Percentiles rank a stretch among this genome's conserved stretches.
Conservation (phyloP, 2,888 invertebrate species). For the Piscicola geometra region DNA sequence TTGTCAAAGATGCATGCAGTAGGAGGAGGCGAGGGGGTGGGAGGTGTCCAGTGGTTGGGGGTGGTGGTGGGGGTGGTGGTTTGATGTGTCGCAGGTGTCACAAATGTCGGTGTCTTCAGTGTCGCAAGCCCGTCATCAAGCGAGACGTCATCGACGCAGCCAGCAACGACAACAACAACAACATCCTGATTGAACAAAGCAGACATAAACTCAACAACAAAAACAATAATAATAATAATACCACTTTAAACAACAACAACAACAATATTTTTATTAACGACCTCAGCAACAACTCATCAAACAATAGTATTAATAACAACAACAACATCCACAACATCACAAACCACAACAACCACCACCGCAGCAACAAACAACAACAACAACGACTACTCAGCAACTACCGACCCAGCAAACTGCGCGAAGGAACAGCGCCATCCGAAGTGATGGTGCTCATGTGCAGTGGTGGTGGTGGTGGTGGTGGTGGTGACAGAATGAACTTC, state of each 20-base stretch:
- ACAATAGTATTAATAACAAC: too few species aligned
- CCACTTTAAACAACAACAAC: background rate
- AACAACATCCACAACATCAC: too few species aligned
- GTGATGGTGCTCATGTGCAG: background rate
- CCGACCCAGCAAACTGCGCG: background rate
- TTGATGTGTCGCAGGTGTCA: conserved; percentile 1
- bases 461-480: too few species aligned
- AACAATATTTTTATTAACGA: background rate
- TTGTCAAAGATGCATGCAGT: too few species aligned
- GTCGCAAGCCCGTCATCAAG: background rate
- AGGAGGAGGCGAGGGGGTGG: background rate
- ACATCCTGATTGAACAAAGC: background rate
- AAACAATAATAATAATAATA: background rate
- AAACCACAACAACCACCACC: background rate
- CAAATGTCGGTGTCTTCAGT: background rate
- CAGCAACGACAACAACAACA: conserved; percentile 9
- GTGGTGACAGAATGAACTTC: too few species aligned
- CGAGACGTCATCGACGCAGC: too few species aligned
- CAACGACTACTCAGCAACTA: background rate
- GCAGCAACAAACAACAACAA: background rate
- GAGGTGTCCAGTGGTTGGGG: too few species aligned
- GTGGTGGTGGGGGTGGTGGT: too few species aligned
- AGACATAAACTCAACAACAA: too few species aligned
- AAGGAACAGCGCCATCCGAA: background rate
- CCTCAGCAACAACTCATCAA: background rate